Conservation (phyloP, 2,888 invertebrate species). For the Hipparchia semele region DNA sequence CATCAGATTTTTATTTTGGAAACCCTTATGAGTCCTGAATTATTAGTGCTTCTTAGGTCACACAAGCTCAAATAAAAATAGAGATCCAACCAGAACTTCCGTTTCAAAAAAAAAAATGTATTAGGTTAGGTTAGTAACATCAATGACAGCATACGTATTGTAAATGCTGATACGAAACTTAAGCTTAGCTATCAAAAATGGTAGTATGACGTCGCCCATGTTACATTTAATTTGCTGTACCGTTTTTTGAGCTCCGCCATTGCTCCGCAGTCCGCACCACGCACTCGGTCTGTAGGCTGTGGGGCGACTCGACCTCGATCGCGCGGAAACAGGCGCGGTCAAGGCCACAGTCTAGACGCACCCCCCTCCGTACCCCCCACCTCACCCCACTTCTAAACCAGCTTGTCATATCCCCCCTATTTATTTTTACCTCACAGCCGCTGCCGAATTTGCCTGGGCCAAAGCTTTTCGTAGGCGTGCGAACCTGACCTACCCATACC, state of each 20-base stretch:
- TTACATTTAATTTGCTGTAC: constrained; percentile 32
- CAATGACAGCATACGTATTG: not conserved
- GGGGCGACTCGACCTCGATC: constrained; percentile 71
- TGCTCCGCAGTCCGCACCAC: constrained; percentile 54
- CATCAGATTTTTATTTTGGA: not conserved
- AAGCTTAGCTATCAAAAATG: not conserved
- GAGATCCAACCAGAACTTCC: not conserved
- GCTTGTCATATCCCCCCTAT: constrained; percentile 48
- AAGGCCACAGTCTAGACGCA: constrained; percentile 79
- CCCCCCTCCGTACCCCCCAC: constrained; percentile 53
- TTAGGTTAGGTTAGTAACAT: no score
- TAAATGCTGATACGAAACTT: not conserved
- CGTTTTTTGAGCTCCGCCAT: constrained; percentile 39
- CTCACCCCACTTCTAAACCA: constrained; percentile 38
- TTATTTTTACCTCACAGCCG: constrained; percentile 64
- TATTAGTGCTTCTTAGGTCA: not conserved
- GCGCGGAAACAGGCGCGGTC: constrained; percentile 80
- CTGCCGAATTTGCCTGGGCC: constrained; percentile 63
- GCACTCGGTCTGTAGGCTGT: constrained; percentile 74
- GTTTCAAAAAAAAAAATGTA: no score
- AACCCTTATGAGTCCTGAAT: not conserved
- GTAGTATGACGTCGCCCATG: constrained; percentile 17
- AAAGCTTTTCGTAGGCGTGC: constrained; percentile 48
- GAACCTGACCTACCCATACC: constrained; percentile 62
- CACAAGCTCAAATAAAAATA: not conserved